These are phyloP conservation scores for Triplophysa yarkandensis DNA, from an alignment of 2,797 vertebrate species.

Conservation along the genomic window DNA sequence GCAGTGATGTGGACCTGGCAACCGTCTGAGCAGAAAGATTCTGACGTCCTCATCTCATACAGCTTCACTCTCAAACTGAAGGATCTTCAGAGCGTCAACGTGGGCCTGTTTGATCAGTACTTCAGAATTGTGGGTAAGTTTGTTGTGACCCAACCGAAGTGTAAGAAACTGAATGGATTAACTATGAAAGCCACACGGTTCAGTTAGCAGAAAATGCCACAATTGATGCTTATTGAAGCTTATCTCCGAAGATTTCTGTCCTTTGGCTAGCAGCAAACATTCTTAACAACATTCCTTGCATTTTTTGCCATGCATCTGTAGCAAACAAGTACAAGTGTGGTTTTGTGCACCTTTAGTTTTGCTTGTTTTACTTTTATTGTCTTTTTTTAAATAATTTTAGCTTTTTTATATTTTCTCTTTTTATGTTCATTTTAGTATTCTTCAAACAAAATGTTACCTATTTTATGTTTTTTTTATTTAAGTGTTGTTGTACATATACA, in stretches of 20 bases:
- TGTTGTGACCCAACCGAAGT: background rate
- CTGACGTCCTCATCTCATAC: constrained; percentile 81
- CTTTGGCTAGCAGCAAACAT: background rate
- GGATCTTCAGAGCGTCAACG: constrained; percentile 88
- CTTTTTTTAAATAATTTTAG: too few relatives aligned
- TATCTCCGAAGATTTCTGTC: background rate
- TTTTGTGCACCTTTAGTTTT: background rate
- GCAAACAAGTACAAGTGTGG: too few relatives aligned
- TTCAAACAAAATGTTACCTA: too few relatives aligned
- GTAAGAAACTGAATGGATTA: background rate
- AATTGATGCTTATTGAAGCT: background rate
- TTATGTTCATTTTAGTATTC: too few relatives aligned
- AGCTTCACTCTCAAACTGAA: constrained; percentile 83
- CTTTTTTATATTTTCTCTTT: too few relatives aligned
- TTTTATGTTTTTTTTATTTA: too few relatives aligned
- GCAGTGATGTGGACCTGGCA: constrained; percentile 79
- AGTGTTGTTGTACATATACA: too few relatives aligned
- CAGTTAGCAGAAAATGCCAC: background rate
- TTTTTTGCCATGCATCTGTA: background rate
- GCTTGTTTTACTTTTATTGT: too few relatives aligned
- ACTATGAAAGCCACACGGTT: background rate
- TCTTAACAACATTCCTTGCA: background rate
- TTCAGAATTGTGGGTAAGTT: constrained; percentile 91
- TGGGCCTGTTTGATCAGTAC: constrained; percentile 96
- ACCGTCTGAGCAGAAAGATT: constrained; percentile 72